These are phyloP conservation scores for Tinea pellionella DNA, from an alignment of 2,888 invertebrate species.

Conservation along the genomic window DNA sequence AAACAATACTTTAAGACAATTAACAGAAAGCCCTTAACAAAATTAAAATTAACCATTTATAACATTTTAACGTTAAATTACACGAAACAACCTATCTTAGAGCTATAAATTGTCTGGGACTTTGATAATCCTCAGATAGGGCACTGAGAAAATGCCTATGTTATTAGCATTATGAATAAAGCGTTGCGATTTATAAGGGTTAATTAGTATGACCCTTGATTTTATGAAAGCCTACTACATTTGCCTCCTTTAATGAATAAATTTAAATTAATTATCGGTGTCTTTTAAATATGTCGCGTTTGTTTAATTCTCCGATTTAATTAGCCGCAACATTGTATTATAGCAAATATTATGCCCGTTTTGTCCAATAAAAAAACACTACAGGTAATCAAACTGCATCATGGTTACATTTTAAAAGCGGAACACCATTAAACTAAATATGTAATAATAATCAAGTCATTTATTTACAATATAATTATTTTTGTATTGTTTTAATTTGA, in stretches of 20 bases:
- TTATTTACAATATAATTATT: no score
- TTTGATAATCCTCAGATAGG: slow-evolving; percentile 8
- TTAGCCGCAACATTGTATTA: not conserved
- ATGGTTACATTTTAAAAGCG: no score
- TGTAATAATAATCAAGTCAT: no score
- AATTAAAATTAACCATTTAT: not conserved
- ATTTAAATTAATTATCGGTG: slow-evolving; percentile 1
- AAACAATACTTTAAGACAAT: not conserved
- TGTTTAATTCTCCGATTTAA: not conserved
- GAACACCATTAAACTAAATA: no score
- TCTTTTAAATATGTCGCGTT: not conserved
- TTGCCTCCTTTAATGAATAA: slow-evolving; percentile 3
- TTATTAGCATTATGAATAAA: slow-evolving; percentile 2
- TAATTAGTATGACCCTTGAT: slow-evolving; percentile 7
- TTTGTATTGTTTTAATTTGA: no score
- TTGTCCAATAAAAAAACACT: no score
- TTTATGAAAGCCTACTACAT: not conserved
- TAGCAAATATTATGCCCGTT: no score
- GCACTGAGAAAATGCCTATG: not conserved
- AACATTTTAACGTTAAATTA: not conserved
- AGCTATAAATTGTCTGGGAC: not conserved
- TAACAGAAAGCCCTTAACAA: not conserved
- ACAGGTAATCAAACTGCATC: no score
- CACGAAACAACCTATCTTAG: not conserved
- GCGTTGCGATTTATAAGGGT: not conserved